Percentiles rank a stretch among this genome's conserved stretches.
phyloP scores from a whole-genome alignment of 2,888 invertebrate species.

The Podotricha telesiphe region DNA sequence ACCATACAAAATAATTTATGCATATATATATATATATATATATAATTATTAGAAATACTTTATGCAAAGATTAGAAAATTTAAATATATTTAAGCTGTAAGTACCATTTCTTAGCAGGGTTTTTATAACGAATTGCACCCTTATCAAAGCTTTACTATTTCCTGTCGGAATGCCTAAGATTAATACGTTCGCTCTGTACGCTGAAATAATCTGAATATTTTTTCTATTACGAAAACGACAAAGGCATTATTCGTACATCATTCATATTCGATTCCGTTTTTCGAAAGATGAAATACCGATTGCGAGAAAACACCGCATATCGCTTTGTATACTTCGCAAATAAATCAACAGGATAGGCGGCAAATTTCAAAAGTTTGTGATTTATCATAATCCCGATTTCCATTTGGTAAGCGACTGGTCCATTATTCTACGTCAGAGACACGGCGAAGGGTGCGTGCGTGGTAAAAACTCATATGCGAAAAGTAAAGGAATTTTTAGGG shows the following conservation, averaged over 20 bases:
- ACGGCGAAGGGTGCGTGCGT: slow-evolving; percentile 74
- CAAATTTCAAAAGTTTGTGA: slow-evolving; percentile 81
- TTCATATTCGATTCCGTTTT: slow-evolving; percentile 41
- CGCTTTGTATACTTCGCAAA: slow-evolving; percentile 69
- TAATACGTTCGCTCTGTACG: slow-evolving; percentile 9
- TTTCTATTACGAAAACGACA: slow-evolving; percentile 34
- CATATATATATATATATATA: too few relatives aligned
- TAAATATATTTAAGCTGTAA: neutral
- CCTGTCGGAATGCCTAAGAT: slow-evolving; percentile 1
- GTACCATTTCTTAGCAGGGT: neutral
- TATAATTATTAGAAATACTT: neutral
- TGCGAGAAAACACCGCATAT: slow-evolving; percentile 59
- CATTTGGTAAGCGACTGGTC: slow-evolving; percentile 77
- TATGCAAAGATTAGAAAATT: neutral
- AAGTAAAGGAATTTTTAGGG: slow-evolving; percentile 23
- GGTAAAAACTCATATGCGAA: slow-evolving; percentile 56
- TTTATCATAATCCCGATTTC: slow-evolving; percentile 82
- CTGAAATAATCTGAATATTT: slow-evolving; percentile 33
- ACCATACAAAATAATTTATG: neutral
- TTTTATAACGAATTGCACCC: neutral
- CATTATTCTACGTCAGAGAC: slow-evolving; percentile 81
- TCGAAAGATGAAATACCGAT: slow-evolving; percentile 42
- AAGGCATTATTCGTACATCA: slow-evolving; percentile 38
- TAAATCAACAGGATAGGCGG: slow-evolving; percentile 75
- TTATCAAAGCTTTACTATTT: slow-evolving; percentile 14